Evolutionary conservation across 2,113 vertebrate genomes (phyloP).

Genomic region (Mandrillus leucophaeus): DNA sequence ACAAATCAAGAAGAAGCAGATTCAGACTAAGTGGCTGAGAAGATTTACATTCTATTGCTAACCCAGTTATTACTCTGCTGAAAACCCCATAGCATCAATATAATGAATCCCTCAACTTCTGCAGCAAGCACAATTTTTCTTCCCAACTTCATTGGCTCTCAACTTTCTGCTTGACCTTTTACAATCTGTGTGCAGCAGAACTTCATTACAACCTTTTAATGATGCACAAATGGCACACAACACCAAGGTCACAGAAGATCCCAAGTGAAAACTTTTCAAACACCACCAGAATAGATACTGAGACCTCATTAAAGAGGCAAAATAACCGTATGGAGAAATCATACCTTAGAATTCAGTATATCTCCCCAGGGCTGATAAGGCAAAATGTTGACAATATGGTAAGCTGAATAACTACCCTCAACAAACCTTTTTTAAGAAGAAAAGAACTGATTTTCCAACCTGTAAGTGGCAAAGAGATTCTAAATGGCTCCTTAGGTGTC

Average conservation of each 20-base stretch:
- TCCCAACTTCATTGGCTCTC: conserved; percentile 87
- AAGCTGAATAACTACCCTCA: conserved; percentile 31
- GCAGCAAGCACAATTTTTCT: conserved; percentile 87
- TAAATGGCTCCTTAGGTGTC: conserved; percentile 31
- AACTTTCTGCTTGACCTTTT: conserved; percentile 91
- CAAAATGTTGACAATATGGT: conserved; percentile 52
- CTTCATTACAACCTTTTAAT: conserved; percentile 92
- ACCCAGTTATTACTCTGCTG: conserved; percentile 89
- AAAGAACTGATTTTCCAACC: conserved; percentile 43
- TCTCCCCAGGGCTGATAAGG: conserved; percentile 11
- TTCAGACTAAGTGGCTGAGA: conserved; percentile 86
- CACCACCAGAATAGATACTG: conserved; percentile 68
- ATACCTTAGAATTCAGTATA: background rate
- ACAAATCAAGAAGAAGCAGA: conserved; percentile 88
- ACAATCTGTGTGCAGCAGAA: conserved; percentile 86
- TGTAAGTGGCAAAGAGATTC: conserved; percentile 29
- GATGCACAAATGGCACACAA: conserved; percentile 88
- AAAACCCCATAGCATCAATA: conserved; percentile 88
- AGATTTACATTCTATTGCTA: conserved; percentile 91
- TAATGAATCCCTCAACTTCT: conserved; percentile 91
- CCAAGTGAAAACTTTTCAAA: conserved; percentile 80
- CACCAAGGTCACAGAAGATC: conserved; percentile 87
- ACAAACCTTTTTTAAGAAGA: conserved; percentile 4
- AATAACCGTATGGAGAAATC: conserved; percentile 45
- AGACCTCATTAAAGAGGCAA: conserved; percentile 73